Evolutionary conservation across 2,888 invertebrate species (phyloP), one percentile per base, ranked within the genome.

Genomic region (Melinopterus prodromus): DNA sequence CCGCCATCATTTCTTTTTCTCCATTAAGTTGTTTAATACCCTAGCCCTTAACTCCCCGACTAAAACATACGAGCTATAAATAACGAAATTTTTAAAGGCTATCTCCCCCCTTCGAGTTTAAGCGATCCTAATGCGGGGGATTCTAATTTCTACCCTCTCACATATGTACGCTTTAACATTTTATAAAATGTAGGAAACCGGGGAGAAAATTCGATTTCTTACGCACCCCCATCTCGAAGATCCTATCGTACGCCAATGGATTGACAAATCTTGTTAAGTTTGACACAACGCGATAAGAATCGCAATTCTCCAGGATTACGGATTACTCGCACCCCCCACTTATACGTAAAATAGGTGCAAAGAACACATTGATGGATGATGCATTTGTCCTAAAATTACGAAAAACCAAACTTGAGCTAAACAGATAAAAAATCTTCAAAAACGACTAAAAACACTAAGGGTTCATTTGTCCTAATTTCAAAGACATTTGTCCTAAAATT

Each of bases 11-110:
- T 53, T 53, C 53, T 53, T 53, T 53, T 53, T 12, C 53, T 53
- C 53, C 53, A 53, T 53, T 53, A 53, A 53, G 53, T 53, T 53
- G 53, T 53, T 53, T 53, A 53, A 53, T 53, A 53, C 53, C 53
- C 2, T 12, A 26, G 26, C 26, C 26, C 26, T 26, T 26, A 26
- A 26, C 26, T 26, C 26, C 26, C 26, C 26, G 26, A 26, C 26
- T 26, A 26, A 26, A 26, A 26, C 26, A 26, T 26, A 7, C 53
- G 53, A 9, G 7, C 53, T 53, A 53, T 53, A 53, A 53, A 53
- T 53, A 53, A 53, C 53, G 53, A 53, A 53, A 53, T 53, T 53
- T 53, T 53, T 53, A 53, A 53, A 53, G 53, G 53, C 7, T 12
- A 53, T 6, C 53, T 12, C 53, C 12, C 12, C 12, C 7, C 53